Evolutionary conservation across 2,888 invertebrate species (phyloP).

Genomic region (Agrilus biguttatus): DNA sequence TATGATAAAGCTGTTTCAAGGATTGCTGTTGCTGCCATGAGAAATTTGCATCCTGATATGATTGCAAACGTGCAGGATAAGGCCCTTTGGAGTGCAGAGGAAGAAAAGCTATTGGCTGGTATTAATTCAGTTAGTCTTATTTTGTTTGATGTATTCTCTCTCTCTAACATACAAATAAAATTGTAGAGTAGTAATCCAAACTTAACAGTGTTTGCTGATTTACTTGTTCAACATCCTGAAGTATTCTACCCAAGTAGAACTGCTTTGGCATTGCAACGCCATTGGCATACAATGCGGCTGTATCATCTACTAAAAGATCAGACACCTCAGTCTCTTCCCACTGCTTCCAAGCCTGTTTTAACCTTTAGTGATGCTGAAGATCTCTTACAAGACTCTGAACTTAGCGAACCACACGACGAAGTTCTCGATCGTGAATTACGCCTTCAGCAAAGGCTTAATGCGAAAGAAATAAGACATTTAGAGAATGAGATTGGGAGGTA

Average conservation of each 20-base stretch:
- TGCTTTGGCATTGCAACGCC: constrained; percentile 66
- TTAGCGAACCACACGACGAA: constrained; percentile 71
- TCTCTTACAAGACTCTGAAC: constrained; percentile 66
- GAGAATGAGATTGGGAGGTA: constrained; percentile 64
- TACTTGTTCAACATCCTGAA: constrained; percentile 69
- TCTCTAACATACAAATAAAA: constrained; percentile 11
- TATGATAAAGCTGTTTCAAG: constrained; percentile 91
- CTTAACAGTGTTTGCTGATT: constrained; percentile 67
- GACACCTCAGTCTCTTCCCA: constrained; percentile 37
- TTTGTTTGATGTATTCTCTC: not conserved
- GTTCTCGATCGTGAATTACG: constrained; percentile 64
- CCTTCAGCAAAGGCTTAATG: constrained; percentile 25
- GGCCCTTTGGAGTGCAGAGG: constrained; percentile 77
- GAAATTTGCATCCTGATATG: constrained; percentile 83
- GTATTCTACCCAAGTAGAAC: constrained; percentile 81
- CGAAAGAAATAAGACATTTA: constrained; percentile 63
- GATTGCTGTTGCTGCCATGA: constrained; percentile 83
- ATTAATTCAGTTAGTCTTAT: constrained; percentile 53
- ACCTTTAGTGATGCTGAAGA: constrained; percentile 91
- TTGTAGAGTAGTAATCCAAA: constrained; percentile 55
- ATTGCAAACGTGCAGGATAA: constrained; percentile 76
- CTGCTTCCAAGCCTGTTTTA: constrained; percentile 33
- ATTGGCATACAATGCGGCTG: constrained; percentile 88
- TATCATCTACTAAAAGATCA: constrained; percentile 87
- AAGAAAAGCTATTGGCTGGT: constrained; percentile 73